Base-by-base conservation (phyloP, 2,797 vertebrate species). In the Pangasius djambal region DNA sequence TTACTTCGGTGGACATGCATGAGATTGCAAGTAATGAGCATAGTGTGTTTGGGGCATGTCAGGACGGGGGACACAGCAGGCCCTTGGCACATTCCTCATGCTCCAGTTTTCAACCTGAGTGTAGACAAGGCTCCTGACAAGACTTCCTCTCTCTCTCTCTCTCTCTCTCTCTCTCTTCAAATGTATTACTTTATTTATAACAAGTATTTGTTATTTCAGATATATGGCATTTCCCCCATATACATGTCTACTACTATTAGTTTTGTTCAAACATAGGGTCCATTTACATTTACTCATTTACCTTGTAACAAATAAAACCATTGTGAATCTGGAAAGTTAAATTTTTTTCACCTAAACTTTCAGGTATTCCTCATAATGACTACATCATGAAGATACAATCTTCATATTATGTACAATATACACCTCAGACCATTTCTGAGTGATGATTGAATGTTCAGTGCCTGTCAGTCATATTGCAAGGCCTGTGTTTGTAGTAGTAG, bases 71-170 rank as follows among this genome's bases (percentile, higher is more conserved):
- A 84, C 48, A 61, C 48, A 20, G 18, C 8, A 77, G 79, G 79
- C 79, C 59, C 79, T 77, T 82, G 69, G 88, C 88, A 89, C 69
- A 89, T 89, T 89, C 89, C 75, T 87, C 59, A 87, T 72, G 67
- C 57, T 86, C 57, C 31, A 52, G 48, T 85, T 86, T 59, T 82
- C 70, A 74, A 9, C 37, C 37, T n/a, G 63, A 65, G 28, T 28
- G 28, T 28, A 65, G 28, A 65, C 63, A 65, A 34, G 55, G 18
- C 52, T 81, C 78, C 16, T 81, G 78, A 81, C 78, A 81, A 81
- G 55, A 37, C 78, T 81, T 59, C 20, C 3, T 9, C 22, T 28
- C n/a, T 22, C 22, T 25, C 16, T 44, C 37, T 25, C 40, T 31
- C 77, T 9, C 6, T 13, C 25, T 44, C 48, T 48, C 48, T 48